Base-by-base conservation (phyloP, 2,888 invertebrate genomes). In the Cephus pulcher region DNA sequence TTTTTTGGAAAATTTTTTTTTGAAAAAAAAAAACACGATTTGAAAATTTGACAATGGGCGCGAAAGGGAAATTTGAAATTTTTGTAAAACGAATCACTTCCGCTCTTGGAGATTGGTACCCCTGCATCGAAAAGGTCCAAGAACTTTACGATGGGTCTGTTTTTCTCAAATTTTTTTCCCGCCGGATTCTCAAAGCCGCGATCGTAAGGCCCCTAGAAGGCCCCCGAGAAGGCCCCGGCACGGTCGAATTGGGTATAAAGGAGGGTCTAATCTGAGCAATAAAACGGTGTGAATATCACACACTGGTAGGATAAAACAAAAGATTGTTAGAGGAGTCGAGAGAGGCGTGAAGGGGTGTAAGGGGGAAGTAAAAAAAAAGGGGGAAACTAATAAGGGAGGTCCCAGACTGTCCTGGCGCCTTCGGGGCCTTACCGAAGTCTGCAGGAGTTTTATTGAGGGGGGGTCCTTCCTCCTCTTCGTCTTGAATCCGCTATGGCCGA, bases 231-330 rank as follows among this genome's bases (percentile, higher is more conserved):
- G 71, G 4, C 71, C 70, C 70, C 32, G 3, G 70, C 12, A 23
- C 33, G 71, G 12, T 32, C 15, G 32, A 30, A 71, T 71, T 32
- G 23, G 23, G 40, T 23, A 76, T 76, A 76, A 23, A 76, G 75
- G 70, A 78, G 80, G 69, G 75, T 76, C 80, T 82, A 82, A 82
- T 85, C 80, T 79, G 84, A 83, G 82, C 80, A 82, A 80, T 88
- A 88, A 89, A 89, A 87, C 84, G 85, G 86, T 86, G 88, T 86
- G 88, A 89, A 88, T 86, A 88, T 89, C 88, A 88, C 88, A 86
- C 89, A 86, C 83, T 56, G 56, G 69, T 80, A 79, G 86, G 84
- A 87, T 88, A 86, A 88, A 87, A 89, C 88, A 89, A 90, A 89
- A 89, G 89, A 81, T 76, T 79, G 81, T 81, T 81, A 81, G 78